Evolutionary conservation across 1,140 invertebrate species (phyloP).

Genomic region (Neotoxoptera formosana): DNA sequence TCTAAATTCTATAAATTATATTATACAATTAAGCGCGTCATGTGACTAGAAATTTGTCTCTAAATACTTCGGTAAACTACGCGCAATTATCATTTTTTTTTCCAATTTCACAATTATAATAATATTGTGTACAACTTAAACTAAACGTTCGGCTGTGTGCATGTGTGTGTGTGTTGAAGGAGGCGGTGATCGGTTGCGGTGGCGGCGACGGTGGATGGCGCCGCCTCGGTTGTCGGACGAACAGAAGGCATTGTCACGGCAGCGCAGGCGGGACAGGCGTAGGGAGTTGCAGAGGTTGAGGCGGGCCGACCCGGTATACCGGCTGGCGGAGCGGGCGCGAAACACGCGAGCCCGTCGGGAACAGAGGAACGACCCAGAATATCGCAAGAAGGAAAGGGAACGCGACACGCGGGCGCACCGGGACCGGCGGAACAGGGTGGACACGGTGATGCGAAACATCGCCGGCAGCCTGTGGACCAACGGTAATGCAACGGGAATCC

Average conservation of each 20-base stretch:
- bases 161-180: conserved; percentile 26
- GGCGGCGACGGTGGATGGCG: conserved; percentile 15
- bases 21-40: background rate
- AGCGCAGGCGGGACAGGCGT: conserved; percentile 38
- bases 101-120: conserved; percentile 10
- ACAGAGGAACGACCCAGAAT: conserved; percentile 37
- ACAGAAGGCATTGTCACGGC: conserved; percentile 35
- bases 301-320: conserved; percentile 23
- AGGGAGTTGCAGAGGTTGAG: conserved; percentile 43
- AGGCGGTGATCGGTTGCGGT: background rate
- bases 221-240: conserved; percentile 43
- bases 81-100: background rate
- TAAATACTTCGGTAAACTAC: background rate
- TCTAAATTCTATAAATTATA: background rate
- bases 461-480: conserved; percentile 15
- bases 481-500: conserved; percentile 21
- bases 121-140: background rate
- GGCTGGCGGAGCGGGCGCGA: conserved; percentile 37
- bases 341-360: conserved; percentile 38
- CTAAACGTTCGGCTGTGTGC: conserved; percentile 44
- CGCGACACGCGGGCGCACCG: conserved; percentile 40
- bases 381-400: conserved; percentile 32
- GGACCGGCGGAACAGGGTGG: background rate
- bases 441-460: conserved; percentile 28
- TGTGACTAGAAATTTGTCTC: background rate